Base-by-base conservation (phyloP, 1,140 invertebrate genomes). In the Ericerus pela region DNA sequence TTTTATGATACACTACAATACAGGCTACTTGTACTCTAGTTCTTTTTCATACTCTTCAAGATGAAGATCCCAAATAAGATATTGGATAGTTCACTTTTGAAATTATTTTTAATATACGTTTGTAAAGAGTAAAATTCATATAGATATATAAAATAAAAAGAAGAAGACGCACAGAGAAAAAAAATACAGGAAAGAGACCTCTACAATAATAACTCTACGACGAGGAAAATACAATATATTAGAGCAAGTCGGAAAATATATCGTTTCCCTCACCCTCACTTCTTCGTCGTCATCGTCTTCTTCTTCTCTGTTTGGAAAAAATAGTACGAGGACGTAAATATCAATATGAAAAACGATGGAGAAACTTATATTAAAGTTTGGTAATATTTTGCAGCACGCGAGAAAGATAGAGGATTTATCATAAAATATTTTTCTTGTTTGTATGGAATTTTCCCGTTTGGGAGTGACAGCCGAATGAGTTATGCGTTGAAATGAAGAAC, bases 341-440 rank as follows among this genome's bases (percentile, higher is more conserved):
- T 47, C 41, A 47, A 47, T 47, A 47, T 47, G 41, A 47, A 47
- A 47, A 47, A 47, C 41, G 41, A 47, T 47, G 41, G 41, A 18
- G 41, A 47, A 47, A 47, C 41, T 47, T 47, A 47, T 47, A 47
- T 47, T 47, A 47, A 47, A 47, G 41, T 47, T 47, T 47, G 41
- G 41, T 47, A 47, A 47, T 47, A 47, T 47, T 47, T 47, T 47
- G 41, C 41, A 47, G 41, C 41, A 47, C 41, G 41, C 41, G 16
- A 47, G 41, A 47, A 47, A 47, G 41, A 47, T 47, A 47, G 41
- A 47, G 41, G 41, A 47, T 47, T 47, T 47, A 47, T 47, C 41
- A 47, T 47, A 47, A 47, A 47, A 47, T 47, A 47, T 47, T 47
- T 47, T 47, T 47, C 41, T 47, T 47, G 41, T 47, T 47, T 47